Base-by-base conservation (phyloP, 2,113 vertebrate genomes). In the Callipepla californica region DNA sequence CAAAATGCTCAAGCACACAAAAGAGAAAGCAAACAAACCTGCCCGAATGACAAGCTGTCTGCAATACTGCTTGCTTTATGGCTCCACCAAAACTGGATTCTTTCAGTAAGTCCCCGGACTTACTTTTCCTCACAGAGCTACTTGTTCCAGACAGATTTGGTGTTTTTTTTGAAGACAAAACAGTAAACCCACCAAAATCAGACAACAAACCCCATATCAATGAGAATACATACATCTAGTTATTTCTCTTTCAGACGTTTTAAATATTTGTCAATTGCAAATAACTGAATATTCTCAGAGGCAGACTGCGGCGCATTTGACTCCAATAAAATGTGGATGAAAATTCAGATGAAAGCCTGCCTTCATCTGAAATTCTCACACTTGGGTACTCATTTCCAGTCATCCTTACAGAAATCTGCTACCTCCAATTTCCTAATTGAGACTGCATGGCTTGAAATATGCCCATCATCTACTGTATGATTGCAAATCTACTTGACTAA, bases 371-470 rank as follows among this genome's bases (percentile, higher is more conserved):
- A 90, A 90, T 85, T 85, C 65, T 74, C 30, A n/a, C 58, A 42
- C n/a, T 90, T 72, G 61, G 65, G 30, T 90, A 93, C 92, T 88
- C 84, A 96, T 95, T 92, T 84, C 80, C 68, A 92, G 65, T 57
- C 48, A 42, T 70, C 93, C 76, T 94, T 93, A 93, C 68, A 86
- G 61, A 72, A 88, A 94, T 74, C 45, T 4, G 40, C 76, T 94
- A 88, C 76, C 61, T 92, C 62, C 85, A 80, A 28, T 78, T 90
- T 95, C 68, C 80, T 93, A 91, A 88, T 18, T 90, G 85, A 90
- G 76, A 78, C 66, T 34, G 23, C 76, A 79, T 4, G n/a, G 68
- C 19, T 92, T 81, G 66, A 91, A 96, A 94, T 80, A 86, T 34
- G 51, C 82, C 76, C 58, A 90, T 84, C 85, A 94, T 80, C 66